Percentiles rank a stretch among this genome's conserved stretches.
Conservation (phyloP, 2,797 vertebrate genomes). For the Neoniphon sammara region DNA sequence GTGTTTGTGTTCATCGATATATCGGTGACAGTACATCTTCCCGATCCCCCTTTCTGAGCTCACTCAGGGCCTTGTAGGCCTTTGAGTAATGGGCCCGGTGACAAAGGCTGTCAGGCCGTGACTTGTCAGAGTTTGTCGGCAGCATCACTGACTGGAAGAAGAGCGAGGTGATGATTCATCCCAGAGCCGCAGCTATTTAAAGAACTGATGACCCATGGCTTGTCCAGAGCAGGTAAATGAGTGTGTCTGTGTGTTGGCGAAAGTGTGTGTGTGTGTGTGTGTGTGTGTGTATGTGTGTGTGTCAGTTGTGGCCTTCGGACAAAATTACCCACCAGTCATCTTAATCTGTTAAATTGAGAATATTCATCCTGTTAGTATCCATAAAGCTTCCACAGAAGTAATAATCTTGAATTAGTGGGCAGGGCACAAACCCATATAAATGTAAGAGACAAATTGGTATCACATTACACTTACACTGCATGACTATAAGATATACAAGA, state of each 20-base stretch:
- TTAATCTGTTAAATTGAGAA: no score
- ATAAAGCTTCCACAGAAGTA: no score
- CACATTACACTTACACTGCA: no score
- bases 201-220: conserved; percentile 1
- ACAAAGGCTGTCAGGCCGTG: conserved; percentile 36
- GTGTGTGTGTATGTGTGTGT: conserved; percentile 20
- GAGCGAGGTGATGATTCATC: conserved; percentile 29
- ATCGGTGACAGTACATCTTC: not conserved
- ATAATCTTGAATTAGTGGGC: no score
- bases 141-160: conserved; percentile 23
- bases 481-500: not conserved
- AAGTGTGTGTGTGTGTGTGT: not conserved
- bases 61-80: not conserved
- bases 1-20: not conserved
- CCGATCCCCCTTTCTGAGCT: not conserved
- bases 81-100: conserved; percentile 29
- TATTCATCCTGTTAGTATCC: no score
- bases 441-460: no score
- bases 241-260: no score
- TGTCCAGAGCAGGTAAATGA: not conserved
- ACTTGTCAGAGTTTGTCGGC: conserved; percentile 46
- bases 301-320: not conserved
- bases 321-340: no score
- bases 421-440: no score
- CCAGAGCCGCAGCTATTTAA: not conserved